Evolutionary conservation across 2,113 vertebrate species (phyloP).

Genomic region (Carettochelys insculpta): DNA sequence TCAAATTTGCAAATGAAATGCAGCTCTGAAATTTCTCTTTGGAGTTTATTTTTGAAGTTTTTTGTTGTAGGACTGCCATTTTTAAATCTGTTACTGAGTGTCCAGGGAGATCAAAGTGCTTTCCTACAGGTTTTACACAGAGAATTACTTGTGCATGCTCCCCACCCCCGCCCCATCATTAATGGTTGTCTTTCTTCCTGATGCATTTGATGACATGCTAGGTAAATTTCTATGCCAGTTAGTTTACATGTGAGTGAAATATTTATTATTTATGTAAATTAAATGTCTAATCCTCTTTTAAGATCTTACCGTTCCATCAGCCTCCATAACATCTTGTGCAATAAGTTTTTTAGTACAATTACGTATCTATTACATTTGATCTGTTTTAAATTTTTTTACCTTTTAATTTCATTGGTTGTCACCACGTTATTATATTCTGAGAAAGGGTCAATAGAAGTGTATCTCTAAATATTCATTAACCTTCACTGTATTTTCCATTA

Average conservation of each 20-base stretch:
- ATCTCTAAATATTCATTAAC: neutral
- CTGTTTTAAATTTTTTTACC: neutral
- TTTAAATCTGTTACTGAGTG: too few species aligned
- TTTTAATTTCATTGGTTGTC: neutral
- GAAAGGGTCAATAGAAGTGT: neutral
- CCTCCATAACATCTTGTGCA: neutral
- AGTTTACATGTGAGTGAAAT: neutral
- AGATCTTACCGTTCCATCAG: neutral
- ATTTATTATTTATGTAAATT: neutral
- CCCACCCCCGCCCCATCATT: neutral
- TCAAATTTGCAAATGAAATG: too few species aligned
- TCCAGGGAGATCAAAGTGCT: too few species aligned
- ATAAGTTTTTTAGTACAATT: neutral
- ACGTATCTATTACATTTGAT: neutral
- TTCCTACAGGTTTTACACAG: too few species aligned
- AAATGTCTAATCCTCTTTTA: neutral
- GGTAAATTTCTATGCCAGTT: neutral
- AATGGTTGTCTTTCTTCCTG: neutral
- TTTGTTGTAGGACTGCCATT: too few species aligned
- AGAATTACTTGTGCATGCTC: neutral
- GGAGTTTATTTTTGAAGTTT: too few species aligned
- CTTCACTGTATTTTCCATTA: neutral
- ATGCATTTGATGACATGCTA: neutral
- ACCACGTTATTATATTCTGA: neutral
- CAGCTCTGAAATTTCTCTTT: too few species aligned